Percentiles rank a stretch among this genome's conserved stretches.
These are phyloP conservation scores for Ceryle rudis DNA, from an alignment of 2,797 vertebrate species.

Conservation along the genomic window DNA sequence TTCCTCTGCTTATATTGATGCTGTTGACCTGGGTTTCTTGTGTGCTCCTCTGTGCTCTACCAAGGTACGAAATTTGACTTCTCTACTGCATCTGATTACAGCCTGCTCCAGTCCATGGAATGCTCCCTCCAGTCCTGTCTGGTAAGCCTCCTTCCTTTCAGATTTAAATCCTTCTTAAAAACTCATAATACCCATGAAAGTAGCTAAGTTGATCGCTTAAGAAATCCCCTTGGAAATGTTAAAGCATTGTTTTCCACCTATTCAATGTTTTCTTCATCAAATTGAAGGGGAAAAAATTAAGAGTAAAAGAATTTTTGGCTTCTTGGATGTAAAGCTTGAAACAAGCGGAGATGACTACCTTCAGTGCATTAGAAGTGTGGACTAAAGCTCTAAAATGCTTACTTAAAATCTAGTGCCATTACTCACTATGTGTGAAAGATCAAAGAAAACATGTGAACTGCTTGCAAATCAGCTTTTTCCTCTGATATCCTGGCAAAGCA, in stretches of 20 bases:
- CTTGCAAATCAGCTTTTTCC: not conserved
- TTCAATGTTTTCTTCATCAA: not conserved
- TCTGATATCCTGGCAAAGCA: not conserved
- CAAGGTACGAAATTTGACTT: not conserved
- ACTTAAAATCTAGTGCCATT: not conserved
- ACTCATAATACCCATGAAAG: not conserved
- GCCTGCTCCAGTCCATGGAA: rapidly evolving
- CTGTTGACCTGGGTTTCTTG: not conserved
- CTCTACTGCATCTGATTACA: not conserved
- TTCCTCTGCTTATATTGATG: not conserved
- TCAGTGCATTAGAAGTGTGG: not conserved
- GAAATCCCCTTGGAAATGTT: not conserved
- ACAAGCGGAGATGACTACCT: not conserved
- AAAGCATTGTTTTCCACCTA: rapidly evolving
- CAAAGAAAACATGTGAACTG: not conserved
- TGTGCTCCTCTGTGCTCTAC: not conserved
- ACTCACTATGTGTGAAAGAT: not conserved
- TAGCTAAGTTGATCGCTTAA: not conserved
- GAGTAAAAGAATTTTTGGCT: not conserved
- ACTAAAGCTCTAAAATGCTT: not conserved
- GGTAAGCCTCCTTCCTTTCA: conserved; percentile 3
- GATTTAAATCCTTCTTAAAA: not conserved
- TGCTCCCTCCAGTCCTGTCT: not conserved
- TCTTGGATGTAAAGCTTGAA: not conserved
- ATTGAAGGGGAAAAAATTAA: not conserved